Conservation (phyloP, 2,888 invertebrate genomes). For the Deroplatys truncata region DNA sequence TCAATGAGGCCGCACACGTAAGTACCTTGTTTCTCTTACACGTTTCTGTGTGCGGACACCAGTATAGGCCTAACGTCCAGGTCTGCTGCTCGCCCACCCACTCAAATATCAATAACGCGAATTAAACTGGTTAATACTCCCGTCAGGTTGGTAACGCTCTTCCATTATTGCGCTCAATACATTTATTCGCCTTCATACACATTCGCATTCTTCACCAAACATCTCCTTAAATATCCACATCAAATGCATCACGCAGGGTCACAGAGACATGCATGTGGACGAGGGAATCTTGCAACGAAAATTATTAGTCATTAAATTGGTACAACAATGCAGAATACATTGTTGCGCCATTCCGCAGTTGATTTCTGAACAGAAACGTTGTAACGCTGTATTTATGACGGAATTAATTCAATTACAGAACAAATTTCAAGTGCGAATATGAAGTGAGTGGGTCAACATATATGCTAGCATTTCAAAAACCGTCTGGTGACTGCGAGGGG, state of each 20-base stretch:
- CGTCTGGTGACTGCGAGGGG: too few species aligned
- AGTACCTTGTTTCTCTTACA: neutral
- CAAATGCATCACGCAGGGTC: too few species aligned
- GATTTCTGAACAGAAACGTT: neutral
- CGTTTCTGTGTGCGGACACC: too few species aligned
- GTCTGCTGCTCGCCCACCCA: neutral
- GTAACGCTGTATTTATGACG: neutral
- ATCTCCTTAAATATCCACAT: too few species aligned
- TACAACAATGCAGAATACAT: neutral
- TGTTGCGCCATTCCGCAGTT: neutral
- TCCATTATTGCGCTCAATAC: neutral
- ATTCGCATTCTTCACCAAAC: too few species aligned
- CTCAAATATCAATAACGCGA: neutral
- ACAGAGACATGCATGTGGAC: too few species aligned
- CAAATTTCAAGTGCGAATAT: too few species aligned
- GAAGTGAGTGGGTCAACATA: too few species aligned
- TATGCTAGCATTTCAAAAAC: too few species aligned
- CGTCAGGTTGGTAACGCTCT: neutral
- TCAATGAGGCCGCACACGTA: conserved; percentile 9
- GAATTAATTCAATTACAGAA: too few species aligned
- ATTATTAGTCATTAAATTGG: too few species aligned
- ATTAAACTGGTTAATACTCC: neutral
- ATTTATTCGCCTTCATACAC: neutral
- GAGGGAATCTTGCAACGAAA: too few species aligned
- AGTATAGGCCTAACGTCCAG: neutral